Evolutionary conservation across 1,140 invertebrate species (phyloP), one percentile per base, ranked within the genome.

Genomic region (Drosophila sp.): DNA sequence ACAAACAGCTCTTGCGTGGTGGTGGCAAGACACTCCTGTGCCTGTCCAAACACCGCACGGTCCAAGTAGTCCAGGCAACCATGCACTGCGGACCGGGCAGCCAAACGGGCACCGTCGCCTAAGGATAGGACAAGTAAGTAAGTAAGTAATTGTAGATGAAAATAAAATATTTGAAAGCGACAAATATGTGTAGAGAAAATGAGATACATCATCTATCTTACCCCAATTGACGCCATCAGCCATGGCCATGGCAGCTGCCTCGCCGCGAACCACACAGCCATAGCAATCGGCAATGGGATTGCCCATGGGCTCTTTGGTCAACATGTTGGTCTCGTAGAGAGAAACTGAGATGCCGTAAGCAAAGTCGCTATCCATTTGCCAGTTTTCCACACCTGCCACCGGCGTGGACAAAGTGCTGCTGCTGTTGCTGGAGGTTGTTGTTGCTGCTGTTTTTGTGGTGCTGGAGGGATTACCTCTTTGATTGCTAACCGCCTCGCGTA

Each of bases 151-250:
- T 4, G 4, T 21, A 21, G 21, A 21, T 21, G 21, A 21, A 2
- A 21, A 21, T 21, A 21, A 21, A 1, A 21, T n/a, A 21, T 21
- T 21, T 1, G 4, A 2, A 21, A 21, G 21, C 1, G 21, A 21
- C n/a, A n/a, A n/a, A n/a, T n/a, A n/a, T n/a, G n/a, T n/a, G n/a
- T 21, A 21, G 21, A 21, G 21, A 21, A 21, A 21, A 21, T 4
- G 21, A 21, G 21, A 21, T 21, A 4, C 21, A 2, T 21, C 27
- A 64, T 46, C 7, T 13, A n/a, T 71, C 90, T 94, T 94, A 92
- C 97, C 97, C 97, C 97, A 98, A 93, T 98, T 98, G 0, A 98
- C 97, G 36, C 97, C 97, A 93, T 98, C 97, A 9, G 97, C 97
- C 46, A 98, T 93, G 32, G 96, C 95, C 80, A 98, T 92, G 65